These are phyloP conservation scores for Rhyacophila evoluta DNA, from an alignment of 2,888 invertebrate genomes.

Conservation along the genomic window DNA sequence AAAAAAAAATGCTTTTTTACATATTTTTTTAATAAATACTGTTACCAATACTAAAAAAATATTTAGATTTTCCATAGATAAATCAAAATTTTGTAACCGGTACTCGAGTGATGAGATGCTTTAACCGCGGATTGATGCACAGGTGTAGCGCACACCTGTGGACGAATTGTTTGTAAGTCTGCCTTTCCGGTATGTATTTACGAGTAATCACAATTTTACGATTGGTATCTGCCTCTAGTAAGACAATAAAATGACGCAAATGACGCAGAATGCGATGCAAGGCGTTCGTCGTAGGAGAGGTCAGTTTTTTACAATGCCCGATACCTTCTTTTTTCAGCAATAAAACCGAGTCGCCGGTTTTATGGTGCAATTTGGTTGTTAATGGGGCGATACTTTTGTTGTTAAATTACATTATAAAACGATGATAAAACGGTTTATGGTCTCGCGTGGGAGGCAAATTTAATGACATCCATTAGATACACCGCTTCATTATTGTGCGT, in stretches of 20 bases:
- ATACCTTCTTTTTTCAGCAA: constrained; percentile 54
- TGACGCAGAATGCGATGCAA: constrained; percentile 21
- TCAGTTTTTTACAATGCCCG: constrained; percentile 52
- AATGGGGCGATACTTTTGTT: constrained; percentile 54
- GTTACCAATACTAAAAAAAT: too few relatives aligned
- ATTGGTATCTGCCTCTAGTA: constrained; percentile 45
- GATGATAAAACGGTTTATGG: constrained; percentile 52
- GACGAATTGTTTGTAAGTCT: not conserved
- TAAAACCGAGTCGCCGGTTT: constrained; percentile 54
- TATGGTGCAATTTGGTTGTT: constrained; percentile 53
- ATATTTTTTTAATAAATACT: too few relatives aligned
- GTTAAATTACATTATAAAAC: constrained; percentile 55
- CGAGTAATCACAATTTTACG: constrained; percentile 45
- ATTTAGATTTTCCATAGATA: too few relatives aligned
- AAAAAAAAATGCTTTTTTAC: too few relatives aligned
- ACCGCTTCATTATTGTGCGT: constrained; percentile 43
- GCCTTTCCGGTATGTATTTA: not conserved
- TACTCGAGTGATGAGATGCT: too few relatives aligned
- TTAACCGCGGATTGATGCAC: too few relatives aligned
- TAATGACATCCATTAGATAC: constrained; percentile 46
- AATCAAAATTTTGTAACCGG: too few relatives aligned
- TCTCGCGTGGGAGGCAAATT: constrained; percentile 48
- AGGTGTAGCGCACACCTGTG: not conserved
- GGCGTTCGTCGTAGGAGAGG: constrained; percentile 42
- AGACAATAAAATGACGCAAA: constrained; percentile 52